Percentiles rank a stretch among this genome's conserved stretches.
These are phyloP conservation scores for Neotoxoptera formosana DNA, from an alignment of 1,140 invertebrate genomes.

Conservation along the genomic window DNA sequence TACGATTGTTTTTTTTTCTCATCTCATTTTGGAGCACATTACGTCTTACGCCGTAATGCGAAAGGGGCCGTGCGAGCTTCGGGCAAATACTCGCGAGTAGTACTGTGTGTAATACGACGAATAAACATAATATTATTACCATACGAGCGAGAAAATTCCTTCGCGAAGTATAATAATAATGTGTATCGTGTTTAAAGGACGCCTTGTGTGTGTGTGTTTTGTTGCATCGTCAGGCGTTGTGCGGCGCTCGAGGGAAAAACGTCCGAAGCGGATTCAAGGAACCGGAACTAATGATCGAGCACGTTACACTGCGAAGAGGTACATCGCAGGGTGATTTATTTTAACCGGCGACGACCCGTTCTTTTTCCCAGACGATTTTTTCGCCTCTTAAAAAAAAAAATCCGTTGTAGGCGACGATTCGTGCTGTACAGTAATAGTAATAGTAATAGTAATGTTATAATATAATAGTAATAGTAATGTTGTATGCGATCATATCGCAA, in stretches of 20 bases:
- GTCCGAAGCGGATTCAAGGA: background rate
- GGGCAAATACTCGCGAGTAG: background rate
- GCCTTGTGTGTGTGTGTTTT: background rate
- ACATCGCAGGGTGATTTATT: background rate
- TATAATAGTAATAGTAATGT: no score
- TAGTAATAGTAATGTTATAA: no score
- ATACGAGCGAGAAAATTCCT: background rate
- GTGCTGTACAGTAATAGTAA: background rate
- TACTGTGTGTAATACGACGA: background rate
- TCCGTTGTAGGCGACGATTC: background rate
- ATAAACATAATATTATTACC: background rate
- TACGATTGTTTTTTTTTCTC: no score
- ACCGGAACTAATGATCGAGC: slow-evolving; percentile 39
- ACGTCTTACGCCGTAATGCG: no score
- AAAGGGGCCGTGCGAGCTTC: background rate
- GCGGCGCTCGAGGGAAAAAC: background rate
- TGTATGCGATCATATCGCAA: no score
- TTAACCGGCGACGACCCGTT: background rate
- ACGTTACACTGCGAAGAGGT: background rate
- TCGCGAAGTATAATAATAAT: background rate
- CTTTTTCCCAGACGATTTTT: background rate
- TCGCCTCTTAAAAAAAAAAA: background rate
- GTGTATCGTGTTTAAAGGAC: background rate
- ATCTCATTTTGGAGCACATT: no score
- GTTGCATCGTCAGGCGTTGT: background rate